A percentile compares a stretch with the other conserved stretches of the same genome.
Conservation (phyloP, 1,140 invertebrate species). For the Nymphalis io region DNA sequence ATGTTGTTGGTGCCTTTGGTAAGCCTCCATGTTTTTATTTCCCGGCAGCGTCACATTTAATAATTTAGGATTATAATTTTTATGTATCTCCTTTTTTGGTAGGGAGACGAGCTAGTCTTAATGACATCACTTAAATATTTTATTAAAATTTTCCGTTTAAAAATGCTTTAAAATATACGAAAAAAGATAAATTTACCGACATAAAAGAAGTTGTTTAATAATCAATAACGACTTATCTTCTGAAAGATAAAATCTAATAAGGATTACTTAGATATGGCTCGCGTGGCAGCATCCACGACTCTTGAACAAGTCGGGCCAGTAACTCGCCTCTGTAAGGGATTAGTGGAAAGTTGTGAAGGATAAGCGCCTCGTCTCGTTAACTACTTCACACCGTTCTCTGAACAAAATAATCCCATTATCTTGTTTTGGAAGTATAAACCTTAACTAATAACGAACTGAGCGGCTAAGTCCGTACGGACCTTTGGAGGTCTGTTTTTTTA, state of each 20-base stretch:
- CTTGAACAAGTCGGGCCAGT: conserved; percentile 19
- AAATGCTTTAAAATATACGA: too few species aligned
- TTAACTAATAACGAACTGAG: conserved; percentile 16
- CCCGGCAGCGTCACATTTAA: too few species aligned
- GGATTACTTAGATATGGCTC: conserved; percentile 17
- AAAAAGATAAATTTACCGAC: too few species aligned
- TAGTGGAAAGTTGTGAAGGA: conserved; percentile 30
- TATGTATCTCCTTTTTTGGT: too few species aligned
- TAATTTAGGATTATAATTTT: too few species aligned
- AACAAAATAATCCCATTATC: conserved; percentile 30
- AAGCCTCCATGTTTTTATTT: too few species aligned
- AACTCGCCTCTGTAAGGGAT: conserved; percentile 27
- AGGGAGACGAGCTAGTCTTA: too few species aligned
- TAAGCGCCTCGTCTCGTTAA: conserved; percentile 33
- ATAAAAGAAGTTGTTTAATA: not conserved
- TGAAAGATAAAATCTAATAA: conserved; percentile 23
- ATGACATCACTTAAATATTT: too few species aligned
- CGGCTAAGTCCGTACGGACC: not conserved
- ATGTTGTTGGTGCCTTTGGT: too few species aligned
- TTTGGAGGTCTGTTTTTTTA: not conserved
- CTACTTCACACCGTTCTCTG: conserved; percentile 26
- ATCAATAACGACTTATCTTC: not conserved
- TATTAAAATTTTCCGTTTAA: too few species aligned
- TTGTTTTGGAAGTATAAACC: conserved; percentile 21
- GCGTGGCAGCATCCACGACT: conserved; percentile 11